Percentiles rank a stretch among this genome's conserved stretches.
Evolutionary conservation across 1,140 invertebrate genomes (phyloP).

Genomic region (Dreissena polymorpha): DNA sequence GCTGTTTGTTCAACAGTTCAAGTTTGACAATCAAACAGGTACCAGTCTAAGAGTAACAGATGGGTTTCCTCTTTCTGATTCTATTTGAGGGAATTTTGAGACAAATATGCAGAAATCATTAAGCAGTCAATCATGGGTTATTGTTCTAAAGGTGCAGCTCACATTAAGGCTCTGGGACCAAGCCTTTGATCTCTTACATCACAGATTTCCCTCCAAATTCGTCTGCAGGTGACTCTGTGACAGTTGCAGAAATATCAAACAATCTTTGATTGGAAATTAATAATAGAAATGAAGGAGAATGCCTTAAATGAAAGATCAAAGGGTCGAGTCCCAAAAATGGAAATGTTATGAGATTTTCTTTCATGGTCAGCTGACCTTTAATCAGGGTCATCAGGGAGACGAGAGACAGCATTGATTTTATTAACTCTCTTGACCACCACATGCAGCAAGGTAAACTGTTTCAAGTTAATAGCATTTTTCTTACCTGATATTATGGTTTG

Average conservation of each 20-base stretch:
- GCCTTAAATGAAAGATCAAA: background rate
- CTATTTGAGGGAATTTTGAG: constrained; percentile 30
- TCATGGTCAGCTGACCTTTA: too few species aligned
- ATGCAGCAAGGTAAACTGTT: too few species aligned
- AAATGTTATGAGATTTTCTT: background rate
- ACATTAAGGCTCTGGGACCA: background rate
- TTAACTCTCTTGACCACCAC: too few species aligned
- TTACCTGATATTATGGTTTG: too few species aligned
- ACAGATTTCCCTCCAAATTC: constrained; percentile 40
- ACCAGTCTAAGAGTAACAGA: constrained; percentile 43
- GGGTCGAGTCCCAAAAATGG: background rate
- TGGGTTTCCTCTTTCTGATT: constrained; percentile 15
- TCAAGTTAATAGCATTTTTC: too few species aligned
- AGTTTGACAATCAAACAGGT: constrained; percentile 32
- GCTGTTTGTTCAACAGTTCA: background rate
- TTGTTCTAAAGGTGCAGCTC: constrained; percentile 23
- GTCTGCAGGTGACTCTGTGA: constrained; percentile 32
- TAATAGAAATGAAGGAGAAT: background rate
- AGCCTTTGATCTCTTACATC: constrained; percentile 50
- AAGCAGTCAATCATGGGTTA: constrained; percentile 24
- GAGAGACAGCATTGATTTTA: too few species aligned
- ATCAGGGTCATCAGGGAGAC: too few species aligned
- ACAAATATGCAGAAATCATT: constrained; percentile 31
- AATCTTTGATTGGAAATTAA: constrained; percentile 10
- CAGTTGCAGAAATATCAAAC: constrained; percentile 1